Conservation (phyloP, 2,113 vertebrate genomes). For the Hemiprocne comata region DNA sequence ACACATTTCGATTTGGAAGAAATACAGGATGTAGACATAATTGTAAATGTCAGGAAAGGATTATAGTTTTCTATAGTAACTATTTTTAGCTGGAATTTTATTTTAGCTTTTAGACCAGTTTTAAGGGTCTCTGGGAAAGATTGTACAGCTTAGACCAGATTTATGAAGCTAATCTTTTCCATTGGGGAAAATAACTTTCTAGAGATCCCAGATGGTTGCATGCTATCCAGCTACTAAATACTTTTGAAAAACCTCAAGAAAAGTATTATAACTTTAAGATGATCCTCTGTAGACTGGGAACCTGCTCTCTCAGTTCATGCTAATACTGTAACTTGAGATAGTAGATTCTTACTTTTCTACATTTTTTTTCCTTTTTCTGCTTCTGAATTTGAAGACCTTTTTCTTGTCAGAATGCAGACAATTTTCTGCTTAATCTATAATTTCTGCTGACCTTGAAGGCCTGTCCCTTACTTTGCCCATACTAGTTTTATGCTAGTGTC, state of each 20-base stretch:
- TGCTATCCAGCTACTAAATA: slow-evolving; percentile 11
- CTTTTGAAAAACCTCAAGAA: background rate
- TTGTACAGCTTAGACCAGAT: background rate
- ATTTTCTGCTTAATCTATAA: background rate
- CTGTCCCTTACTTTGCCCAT: background rate
- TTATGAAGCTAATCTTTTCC: slow-evolving; percentile 22
- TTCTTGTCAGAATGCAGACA: background rate
- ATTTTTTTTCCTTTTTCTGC: background rate
- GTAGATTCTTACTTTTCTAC: background rate
- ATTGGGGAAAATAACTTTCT: background rate
- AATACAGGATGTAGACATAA: background rate
- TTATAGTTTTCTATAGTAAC: background rate
- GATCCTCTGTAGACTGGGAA: background rate
- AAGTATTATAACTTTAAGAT: background rate
- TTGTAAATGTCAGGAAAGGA: background rate
- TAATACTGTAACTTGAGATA: background rate
- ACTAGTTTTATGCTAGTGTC: background rate
- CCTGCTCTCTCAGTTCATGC: background rate
- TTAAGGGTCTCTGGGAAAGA: background rate
- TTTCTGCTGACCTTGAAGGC: background rate
- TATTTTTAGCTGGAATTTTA: slow-evolving; percentile 22
- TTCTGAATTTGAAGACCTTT: background rate
- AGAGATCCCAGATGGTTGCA: background rate
- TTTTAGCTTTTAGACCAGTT: slow-evolving; percentile 19
- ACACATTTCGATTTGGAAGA: background rate